A percentile compares a stretch with the other conserved stretches of the same genome.
Conservation (phyloP, 1,140 invertebrate species). For the Drosophila sp. region DNA sequence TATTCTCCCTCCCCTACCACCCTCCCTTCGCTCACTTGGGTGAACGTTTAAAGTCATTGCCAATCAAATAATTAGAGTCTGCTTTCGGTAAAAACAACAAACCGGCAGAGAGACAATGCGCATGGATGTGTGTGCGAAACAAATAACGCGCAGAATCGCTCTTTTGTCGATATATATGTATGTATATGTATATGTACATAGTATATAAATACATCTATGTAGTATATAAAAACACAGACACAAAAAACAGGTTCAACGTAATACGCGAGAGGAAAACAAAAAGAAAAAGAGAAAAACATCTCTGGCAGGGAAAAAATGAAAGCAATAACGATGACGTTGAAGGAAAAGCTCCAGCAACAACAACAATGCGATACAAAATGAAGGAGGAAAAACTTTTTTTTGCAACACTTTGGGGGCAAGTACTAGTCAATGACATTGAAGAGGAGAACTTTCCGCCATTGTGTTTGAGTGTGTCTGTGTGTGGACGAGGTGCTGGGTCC, state of each 20-base stretch:
- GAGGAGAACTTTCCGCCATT: conserved; percentile 27
- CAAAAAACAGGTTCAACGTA: conserved; percentile 53
- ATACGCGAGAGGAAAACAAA: conserved; percentile 32
- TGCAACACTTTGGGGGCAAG: conserved; percentile 63
- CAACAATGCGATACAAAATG: conserved; percentile 37
- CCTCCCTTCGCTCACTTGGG: background rate
- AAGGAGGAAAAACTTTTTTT: conserved; percentile 42
- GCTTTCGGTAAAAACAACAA: conserved; percentile 30
- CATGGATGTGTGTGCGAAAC: conserved; percentile 21
- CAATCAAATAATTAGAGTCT: conserved; percentile 65
- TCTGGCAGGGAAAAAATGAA: conserved; percentile 13
- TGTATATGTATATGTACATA: background rate
- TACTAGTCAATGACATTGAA: conserved; percentile 67
- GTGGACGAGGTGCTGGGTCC: background rate
- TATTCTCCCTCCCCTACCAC: background rate
- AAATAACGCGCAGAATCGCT: conserved; percentile 56
- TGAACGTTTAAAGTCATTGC: conserved; percentile 47
- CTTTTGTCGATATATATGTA: conserved; percentile 45
- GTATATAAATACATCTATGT: conserved; percentile 37
- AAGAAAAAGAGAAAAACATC: conserved; percentile 16
- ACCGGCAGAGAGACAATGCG: conserved; percentile 39
- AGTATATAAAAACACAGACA: conserved; percentile 53
- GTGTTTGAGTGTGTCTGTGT: conserved; percentile 16
- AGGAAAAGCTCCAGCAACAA: conserved; percentile 27
- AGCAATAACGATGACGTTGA: conserved; percentile 33